A percentile compares a stretch with the other conserved stretches of the same genome.
Conservation (phyloP, 2,797 vertebrate species). For the Pipistrellus pipistrellus region DNA sequence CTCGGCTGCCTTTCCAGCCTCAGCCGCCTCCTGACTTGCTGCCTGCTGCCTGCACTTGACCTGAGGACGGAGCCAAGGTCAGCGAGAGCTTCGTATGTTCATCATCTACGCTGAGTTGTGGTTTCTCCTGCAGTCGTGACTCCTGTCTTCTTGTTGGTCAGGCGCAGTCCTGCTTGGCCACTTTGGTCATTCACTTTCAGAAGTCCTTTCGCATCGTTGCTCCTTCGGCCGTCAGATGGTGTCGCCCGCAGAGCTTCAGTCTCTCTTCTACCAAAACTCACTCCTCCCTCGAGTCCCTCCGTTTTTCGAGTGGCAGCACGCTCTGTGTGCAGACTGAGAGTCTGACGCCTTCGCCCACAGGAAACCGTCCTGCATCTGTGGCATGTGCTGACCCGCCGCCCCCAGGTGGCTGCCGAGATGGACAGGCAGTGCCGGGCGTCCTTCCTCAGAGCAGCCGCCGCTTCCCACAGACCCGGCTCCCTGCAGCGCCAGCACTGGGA, state of each 20-base stretch:
- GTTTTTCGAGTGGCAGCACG: not conserved
- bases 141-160: not conserved
- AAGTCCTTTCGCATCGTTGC: not conserved
- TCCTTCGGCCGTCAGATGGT: not conserved
- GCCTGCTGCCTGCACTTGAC: not conserved
- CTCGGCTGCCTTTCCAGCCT: not conserved
- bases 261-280: not conserved
- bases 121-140: not conserved
- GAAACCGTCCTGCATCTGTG: not conserved
- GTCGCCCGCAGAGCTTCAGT: not conserved
- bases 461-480: not conserved
- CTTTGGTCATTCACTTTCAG: not conserved
- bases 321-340: not conserved
- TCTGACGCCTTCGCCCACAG: not conserved
- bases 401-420: accelerated
- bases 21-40: not conserved
- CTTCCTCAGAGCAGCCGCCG: not conserved
- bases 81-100: too few species aligned
- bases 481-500: not conserved
- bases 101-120: not conserved
- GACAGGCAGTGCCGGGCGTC: not conserved
- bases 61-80: not conserved
- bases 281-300: not conserved
- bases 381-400: too few species aligned
- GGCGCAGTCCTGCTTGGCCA: too few species aligned